A percentile compares a stretch with the other conserved stretches of the same genome.
phyloP scores from a whole-genome alignment of 2,113 vertebrate species.

The Aldabrachelys gigantea region DNA sequence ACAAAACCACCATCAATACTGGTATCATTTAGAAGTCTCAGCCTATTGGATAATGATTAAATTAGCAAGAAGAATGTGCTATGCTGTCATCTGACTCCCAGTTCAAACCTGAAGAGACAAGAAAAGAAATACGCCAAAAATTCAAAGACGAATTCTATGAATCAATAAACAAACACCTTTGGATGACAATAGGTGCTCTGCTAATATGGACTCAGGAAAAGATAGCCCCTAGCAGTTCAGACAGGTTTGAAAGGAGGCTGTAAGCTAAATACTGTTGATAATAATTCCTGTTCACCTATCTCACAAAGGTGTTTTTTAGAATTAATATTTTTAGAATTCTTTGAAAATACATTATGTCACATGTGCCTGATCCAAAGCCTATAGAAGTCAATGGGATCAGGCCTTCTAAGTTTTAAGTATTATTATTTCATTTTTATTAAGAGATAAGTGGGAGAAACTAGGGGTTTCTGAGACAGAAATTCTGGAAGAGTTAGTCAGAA shows the following conservation, averaged over 20 bases:
- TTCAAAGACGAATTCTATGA: conserved; percentile 12
- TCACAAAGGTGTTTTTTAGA: background rate
- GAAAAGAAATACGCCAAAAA: conserved; percentile 54
- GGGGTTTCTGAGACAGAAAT: background rate
- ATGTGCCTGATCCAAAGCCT: background rate
- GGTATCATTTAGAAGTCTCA: background rate
- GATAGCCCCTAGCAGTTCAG: conserved; percentile 37
- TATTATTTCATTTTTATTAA: background rate
- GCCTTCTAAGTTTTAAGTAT: background rate
- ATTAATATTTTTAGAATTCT: conserved; percentile 31
- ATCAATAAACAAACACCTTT: conserved; percentile 38
- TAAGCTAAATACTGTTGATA: conserved; percentile 51
- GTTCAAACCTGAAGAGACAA: conserved; percentile 36
- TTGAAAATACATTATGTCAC: background rate
- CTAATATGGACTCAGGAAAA: conserved; percentile 21
- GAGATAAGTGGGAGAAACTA: background rate
- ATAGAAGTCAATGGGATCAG: conserved; percentile 11
- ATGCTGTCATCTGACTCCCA: conserved; percentile 42
- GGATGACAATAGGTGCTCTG: conserved; percentile 54
- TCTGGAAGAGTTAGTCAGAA: background rate
- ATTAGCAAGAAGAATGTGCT: conserved; percentile 46
- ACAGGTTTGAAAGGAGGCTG: conserved; percentile 62
- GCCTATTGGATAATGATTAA: conserved; percentile 21
- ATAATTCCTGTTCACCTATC: conserved; percentile 31
- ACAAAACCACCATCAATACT: conserved; percentile 44